Evolutionary conservation across 2,797 vertebrate genomes (phyloP), one percentile per base, ranked within the genome.

Genomic region (Liparis tanakae): DNA sequence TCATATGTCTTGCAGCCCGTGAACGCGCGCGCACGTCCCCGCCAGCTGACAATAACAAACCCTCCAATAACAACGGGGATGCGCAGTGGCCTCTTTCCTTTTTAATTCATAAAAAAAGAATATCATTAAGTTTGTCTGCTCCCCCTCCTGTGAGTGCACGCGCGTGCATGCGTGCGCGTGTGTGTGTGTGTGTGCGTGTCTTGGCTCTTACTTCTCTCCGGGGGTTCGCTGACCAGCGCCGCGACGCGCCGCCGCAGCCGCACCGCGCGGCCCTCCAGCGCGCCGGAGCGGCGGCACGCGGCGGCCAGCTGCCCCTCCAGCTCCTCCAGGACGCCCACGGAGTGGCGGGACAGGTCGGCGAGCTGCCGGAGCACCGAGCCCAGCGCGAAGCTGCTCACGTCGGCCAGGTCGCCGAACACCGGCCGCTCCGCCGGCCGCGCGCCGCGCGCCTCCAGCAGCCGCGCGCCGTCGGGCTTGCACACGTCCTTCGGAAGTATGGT

Each of bases 261-360:
- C 67, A 76, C 57, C 87, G 93, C 86, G 76, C 93, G 93, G 67
- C 76, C 89, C 86, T 94, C 90, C 85, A 95, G 87, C 63, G 88
- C 91, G 41, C 91, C 88, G 65, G 93, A 94, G 7, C 95, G 92
- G 61, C 55, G 91, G 82, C 91, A 94, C 41, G 92, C 67, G 59
- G 92, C 90, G 68, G 81, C 84, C 80, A 95, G 91, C 72, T 95
- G 94, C 7, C 90, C 94, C 86, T 95, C 92, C 75, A 95, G 93
- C 72, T 95, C 94, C 77, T 93, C 89, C 88, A 95, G 85, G 92
- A 95, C 91, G 91, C 92, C 87, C 82, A 94, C 92, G 48, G 93
- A 93, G 78, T 89, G 93, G 43, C 94, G 91, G 85, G 94, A 95
- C 79, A 95, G 85, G 85, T 95, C 95, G 22, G 94, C 91, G 51